Evolutionary conservation across 2,113 vertebrate species (phyloP).

Genomic region (Eulemur macaco): DNA sequence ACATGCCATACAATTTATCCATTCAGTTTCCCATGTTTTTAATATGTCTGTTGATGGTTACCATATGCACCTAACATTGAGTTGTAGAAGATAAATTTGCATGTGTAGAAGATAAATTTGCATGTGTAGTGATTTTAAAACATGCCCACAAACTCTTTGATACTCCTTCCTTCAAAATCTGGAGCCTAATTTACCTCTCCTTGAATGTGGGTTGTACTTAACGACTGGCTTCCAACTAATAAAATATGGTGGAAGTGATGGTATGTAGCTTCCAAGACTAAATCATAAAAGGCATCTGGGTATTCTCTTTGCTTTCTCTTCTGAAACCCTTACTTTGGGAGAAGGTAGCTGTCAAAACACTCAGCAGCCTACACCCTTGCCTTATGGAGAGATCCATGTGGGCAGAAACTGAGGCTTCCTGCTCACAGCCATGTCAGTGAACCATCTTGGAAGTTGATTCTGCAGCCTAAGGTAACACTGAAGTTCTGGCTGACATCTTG

Average conservation of each 20-base stretch:
- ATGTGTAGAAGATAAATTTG: not conserved
- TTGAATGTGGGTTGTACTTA: not conserved
- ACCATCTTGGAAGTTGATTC: not conserved
- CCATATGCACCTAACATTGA: not conserved
- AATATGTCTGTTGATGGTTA: not conserved
- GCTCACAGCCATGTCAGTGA: not conserved
- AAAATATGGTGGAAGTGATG: not conserved
- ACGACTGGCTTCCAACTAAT: not conserved
- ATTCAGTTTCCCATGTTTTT: not conserved
- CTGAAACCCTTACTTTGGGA: not conserved
- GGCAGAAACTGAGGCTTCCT: not conserved
- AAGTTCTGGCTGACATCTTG: not conserved
- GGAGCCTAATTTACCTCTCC: not conserved
- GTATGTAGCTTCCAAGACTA: not conserved
- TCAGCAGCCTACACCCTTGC: not conserved
- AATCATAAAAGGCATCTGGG: not conserved
- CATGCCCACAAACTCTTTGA: not conserved
- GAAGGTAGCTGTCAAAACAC: not conserved
- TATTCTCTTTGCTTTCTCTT: not conserved
- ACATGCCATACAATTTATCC: not conserved
- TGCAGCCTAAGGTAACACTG: not conserved
- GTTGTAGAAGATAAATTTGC: not conserved
- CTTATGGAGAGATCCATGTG: not conserved
- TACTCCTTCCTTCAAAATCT: not conserved
- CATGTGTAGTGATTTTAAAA: not conserved